Evolutionary conservation across 2,888 invertebrate genomes (phyloP).

Genomic region (Epistrophe grossulariae): DNA sequence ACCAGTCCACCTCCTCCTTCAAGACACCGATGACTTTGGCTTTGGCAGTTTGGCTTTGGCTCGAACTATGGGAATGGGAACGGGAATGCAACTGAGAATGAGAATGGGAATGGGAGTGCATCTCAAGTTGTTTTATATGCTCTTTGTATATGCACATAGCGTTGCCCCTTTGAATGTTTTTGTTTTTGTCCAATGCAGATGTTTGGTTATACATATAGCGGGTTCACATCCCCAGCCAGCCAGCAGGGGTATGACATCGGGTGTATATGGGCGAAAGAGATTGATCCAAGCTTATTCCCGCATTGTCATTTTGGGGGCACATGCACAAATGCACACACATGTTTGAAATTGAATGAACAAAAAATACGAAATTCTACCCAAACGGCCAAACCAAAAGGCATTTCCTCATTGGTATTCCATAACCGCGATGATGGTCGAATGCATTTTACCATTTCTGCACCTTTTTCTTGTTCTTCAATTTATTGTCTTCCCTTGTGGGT

Average conservation of each 20-base stretch:
- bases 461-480: slow-evolving; percentile 7
- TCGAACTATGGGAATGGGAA: slow-evolving; percentile 46
- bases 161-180: slow-evolving; percentile 32
- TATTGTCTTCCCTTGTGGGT: slow-evolving; percentile 32
- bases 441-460: slow-evolving; percentile 44
- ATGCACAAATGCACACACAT: slow-evolving; percentile 2
- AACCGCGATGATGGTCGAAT: slow-evolving; percentile 65
- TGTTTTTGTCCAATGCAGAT: slow-evolving; percentile 44
- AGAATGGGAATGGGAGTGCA: slow-evolving; percentile 66
- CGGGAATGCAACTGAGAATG: slow-evolving; percentile 54
- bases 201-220: neutral
- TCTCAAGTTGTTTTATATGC: slow-evolving; percentile 35
- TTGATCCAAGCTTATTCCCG: slow-evolving; percentile 52
- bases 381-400: slow-evolving; percentile 43
- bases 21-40: slow-evolving; percentile 23
- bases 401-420: slow-evolving; percentile 73
- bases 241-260: slow-evolving; percentile 7
- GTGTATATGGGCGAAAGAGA: slow-evolving; percentile 44
- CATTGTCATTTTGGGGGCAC: slow-evolving; percentile 65
- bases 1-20: slow-evolving; percentile 73
- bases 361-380: slow-evolving; percentile 30
- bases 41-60: slow-evolving; percentile 13
- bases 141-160: slow-evolving; percentile 64
- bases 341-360: slow-evolving; percentile 31
- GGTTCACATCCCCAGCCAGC: slow-evolving; percentile 31